These are phyloP conservation scores for Eupelmus urozonus DNA, from an alignment of 2,888 invertebrate genomes.

Conservation along the genomic window DNA sequence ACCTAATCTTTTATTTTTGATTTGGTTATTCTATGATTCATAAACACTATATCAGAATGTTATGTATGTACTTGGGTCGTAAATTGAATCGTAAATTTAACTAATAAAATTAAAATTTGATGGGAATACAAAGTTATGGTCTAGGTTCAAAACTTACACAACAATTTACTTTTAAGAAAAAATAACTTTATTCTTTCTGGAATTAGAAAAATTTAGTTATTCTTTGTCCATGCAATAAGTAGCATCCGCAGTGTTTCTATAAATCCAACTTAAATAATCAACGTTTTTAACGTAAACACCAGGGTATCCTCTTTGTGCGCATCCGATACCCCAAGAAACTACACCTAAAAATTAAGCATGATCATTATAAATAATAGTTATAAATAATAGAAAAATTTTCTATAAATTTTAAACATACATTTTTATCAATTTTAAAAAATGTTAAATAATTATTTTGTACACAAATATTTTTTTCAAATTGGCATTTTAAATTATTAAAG, in stretches of 20 bases:
- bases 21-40: too few relatives aligned
- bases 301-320: constrained; percentile 80
- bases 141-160: constrained; percentile 7
- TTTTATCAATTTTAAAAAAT: background rate
- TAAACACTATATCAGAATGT: too few relatives aligned
- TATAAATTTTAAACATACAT: background rate
- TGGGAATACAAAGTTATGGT: constrained; percentile 5
- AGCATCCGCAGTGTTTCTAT: constrained; percentile 69
- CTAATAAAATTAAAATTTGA: background rate
- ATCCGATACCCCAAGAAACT: constrained; percentile 84
- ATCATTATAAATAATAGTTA: too few relatives aligned
- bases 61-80: too few relatives aligned
- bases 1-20: too few relatives aligned
- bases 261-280: constrained; percentile 73
- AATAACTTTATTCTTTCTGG: too few relatives aligned
- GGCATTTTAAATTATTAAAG: background rate
- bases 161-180: too few relatives aligned
- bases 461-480: background rate
- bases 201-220: constrained; percentile 9
- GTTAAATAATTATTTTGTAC: too few relatives aligned
- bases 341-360: constrained; percentile 77
- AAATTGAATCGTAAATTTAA: too few relatives aligned
- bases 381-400: too few relatives aligned
- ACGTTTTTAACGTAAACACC: constrained; percentile 74
- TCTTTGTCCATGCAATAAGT: constrained; percentile 68